Evolutionary conservation across 2,888 invertebrate species (phyloP).

Genomic region (Synanthedon vespiformis): DNA sequence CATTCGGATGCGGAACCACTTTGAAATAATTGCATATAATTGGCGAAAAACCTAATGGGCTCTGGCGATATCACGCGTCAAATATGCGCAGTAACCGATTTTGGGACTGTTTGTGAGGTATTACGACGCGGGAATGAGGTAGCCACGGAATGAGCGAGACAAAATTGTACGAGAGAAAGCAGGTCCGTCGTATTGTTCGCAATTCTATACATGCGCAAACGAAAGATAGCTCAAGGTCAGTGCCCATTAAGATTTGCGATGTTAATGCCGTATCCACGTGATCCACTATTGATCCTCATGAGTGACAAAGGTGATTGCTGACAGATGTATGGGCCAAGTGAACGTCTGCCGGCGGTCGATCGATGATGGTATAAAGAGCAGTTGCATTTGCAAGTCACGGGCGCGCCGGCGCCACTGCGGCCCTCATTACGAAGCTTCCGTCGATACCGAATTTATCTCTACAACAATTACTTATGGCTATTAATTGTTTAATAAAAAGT

Average conservation of each 20-base stretch:
- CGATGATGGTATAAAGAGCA: not conserved
- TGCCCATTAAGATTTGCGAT: too few species aligned
- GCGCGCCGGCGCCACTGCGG: constrained; percentile 40
- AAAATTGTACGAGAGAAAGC: too few species aligned
- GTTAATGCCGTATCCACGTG: not conserved
- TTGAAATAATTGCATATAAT: not conserved
- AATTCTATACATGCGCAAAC: too few species aligned
- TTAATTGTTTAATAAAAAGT: too few species aligned
- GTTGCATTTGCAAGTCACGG: constrained; percentile 49
- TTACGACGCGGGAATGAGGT: too few species aligned
- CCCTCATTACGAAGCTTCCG: constrained; percentile 44
- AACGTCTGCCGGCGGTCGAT: not conserved
- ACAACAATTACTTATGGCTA: not conserved
- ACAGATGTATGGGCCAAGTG: not conserved
- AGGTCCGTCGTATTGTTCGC: too few species aligned
- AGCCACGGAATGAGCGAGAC: too few species aligned
- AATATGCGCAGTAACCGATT: too few species aligned
- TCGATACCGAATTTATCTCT: constrained; percentile 18
- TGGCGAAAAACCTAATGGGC: too few species aligned
- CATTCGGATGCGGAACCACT: not conserved
- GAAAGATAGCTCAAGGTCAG: too few species aligned
- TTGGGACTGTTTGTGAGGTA: too few species aligned
- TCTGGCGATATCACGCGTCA: too few species aligned
- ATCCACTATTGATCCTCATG: not conserved
- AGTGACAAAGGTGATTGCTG: not conserved